Evolutionary conservation across 2,797 vertebrate genomes (phyloP), one percentile per base, ranked within the genome.

Genomic region (Myripristis jacobus): DNA sequence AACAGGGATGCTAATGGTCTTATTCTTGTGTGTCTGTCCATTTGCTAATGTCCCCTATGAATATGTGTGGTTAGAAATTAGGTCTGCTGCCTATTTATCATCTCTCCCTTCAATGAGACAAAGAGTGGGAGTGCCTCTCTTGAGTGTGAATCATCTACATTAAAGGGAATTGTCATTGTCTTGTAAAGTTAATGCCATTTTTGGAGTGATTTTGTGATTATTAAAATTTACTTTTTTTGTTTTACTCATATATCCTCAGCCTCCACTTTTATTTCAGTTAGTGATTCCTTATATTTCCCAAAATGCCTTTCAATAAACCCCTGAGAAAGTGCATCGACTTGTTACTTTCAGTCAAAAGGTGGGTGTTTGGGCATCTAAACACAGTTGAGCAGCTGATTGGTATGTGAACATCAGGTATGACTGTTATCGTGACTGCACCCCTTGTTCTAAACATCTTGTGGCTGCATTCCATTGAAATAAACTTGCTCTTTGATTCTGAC

Each of bases 41-140:
- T 79, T 85, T 67, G 60, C 72, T 79, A 66, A 87, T 84, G 68
- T 75, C 62, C 80, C 68, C 72, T 80, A 67, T 82, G 77, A 41
- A 31, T 52, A 67, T 61, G 21, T 56, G 70, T 66, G 48, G 59
- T 64, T 79, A 56, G 41, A 70, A 72, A 60, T 75, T 0, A 76
- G 21, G 48, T 18, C 36, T 24, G 56, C 69, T 74, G 70, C 52
- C 66, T 7, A 36, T 56, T 56, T 21, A 11, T 56, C 54, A 56
- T 19, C 22, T 54, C 21, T 73, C 21, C 52, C 27, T 29, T 79
- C 72, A 77, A 0, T 75, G 70, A 72, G 54, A 58, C 52, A 72
- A 18, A 72, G 44, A 75, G 44, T 69, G 16, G 0, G 6, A 73
- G 68, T 52, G 36, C 56, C 8, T 84, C 73, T 43, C 47, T 58